These are phyloP conservation scores for Orcinus orca DNA, from an alignment of 2,113 vertebrate genomes.

Conservation along the genomic window DNA sequence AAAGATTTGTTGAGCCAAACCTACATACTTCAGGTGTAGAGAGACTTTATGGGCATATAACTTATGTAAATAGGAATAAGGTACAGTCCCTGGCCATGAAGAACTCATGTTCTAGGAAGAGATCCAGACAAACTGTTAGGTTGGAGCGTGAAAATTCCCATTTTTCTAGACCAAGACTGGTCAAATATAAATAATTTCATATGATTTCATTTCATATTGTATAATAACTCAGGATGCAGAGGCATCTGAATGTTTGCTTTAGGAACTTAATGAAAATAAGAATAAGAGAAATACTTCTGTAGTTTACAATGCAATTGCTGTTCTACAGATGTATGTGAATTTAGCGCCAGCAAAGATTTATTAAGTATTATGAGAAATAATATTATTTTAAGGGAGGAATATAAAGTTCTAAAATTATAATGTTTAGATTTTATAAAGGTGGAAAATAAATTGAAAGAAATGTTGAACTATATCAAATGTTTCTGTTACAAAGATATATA, in stretches of 20 bases:
- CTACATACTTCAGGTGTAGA: not conserved
- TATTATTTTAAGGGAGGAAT: not conserved
- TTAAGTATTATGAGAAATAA: not conserved
- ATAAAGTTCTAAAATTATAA: not conserved
- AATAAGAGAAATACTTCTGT: not conserved
- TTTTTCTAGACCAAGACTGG: not conserved
- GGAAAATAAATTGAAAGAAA: not conserved
- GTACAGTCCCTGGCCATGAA: not conserved
- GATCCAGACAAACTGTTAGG: not conserved
- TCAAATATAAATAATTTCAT: not conserved
- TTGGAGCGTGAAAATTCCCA: not conserved
- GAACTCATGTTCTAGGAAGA: not conserved
- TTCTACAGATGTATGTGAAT: not conserved
- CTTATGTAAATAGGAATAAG: not conserved
- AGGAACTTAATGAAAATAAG: constrained; percentile 14
- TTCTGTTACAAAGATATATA: not conserved
- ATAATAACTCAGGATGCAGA: not conserved
- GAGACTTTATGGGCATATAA: not conserved
- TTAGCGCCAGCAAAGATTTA: not conserved
- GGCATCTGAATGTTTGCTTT: constrained; percentile 1
- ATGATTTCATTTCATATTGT: not conserved
- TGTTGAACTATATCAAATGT: not conserved
- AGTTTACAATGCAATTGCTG: not conserved
- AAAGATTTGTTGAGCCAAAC: not conserved
- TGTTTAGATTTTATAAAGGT: not conserved